Evolutionary conservation across 2,888 invertebrate genomes (phyloP).

Genomic region (Tetropium fuscum): DNA sequence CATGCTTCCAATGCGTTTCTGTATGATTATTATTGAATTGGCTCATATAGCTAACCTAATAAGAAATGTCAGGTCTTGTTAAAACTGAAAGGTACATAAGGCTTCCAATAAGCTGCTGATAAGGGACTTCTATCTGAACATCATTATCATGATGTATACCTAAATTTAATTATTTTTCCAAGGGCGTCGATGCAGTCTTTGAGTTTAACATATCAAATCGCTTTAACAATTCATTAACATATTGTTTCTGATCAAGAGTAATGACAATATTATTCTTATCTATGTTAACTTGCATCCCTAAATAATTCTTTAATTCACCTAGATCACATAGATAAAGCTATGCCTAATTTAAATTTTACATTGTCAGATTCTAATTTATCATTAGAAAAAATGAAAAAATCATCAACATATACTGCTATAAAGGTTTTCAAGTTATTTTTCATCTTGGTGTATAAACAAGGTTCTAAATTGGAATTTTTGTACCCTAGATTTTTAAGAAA

Average conservation of each 20-base stretch:
- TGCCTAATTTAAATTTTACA: not conserved
- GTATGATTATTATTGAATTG: slow-evolving; percentile 36
- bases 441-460: slow-evolving; percentile 27
- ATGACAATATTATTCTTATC: slow-evolving; percentile 13
- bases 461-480: slow-evolving; percentile 24
- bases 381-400: slow-evolving; percentile 12
- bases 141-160: not conserved
- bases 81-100: slow-evolving; percentile 26
- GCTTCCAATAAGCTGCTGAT: slow-evolving; percentile 26
- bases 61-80: slow-evolving; percentile 28
- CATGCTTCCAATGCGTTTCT: slow-evolving; percentile 31
- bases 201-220: slow-evolving; percentile 30
- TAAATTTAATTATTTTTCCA: slow-evolving; percentile 19
- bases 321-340: slow-evolving; percentile 6
- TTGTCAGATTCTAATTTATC: not conserved
- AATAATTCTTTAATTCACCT: not conserved
- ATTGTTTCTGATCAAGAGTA: slow-evolving; percentile 35
- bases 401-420: slow-evolving; percentile 36
- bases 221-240: slow-evolving; percentile 13
- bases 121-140: slow-evolving; percentile 12
- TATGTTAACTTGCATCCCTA: slow-evolving; percentile 13
- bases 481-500: no score
- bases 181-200: slow-evolving; percentile 28
- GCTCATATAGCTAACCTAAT: slow-evolving; percentile 26
- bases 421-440: slow-evolving; percentile 14